Conservation (phyloP, 2,888 invertebrate species). For the Xanthorhoe spadicearia region DNA sequence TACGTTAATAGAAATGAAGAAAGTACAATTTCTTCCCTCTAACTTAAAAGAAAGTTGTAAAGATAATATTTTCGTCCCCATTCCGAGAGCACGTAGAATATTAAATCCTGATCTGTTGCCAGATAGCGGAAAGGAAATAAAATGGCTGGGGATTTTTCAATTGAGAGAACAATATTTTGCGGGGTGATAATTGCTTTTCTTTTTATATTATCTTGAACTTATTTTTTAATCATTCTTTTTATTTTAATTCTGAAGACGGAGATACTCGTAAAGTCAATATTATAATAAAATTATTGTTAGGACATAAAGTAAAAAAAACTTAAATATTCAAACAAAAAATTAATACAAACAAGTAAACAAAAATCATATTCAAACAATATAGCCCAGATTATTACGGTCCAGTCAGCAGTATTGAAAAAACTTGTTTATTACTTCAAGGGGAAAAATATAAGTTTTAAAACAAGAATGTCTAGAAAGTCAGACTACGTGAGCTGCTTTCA, state of each 20-base stretch:
- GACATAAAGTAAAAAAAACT: too few relatives aligned
- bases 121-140: slow-evolving; percentile 14
- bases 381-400: slow-evolving; percentile 10
- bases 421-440: slow-evolving; percentile 40
- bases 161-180: not conserved
- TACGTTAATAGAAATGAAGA: too few relatives aligned
- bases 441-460: slow-evolving; percentile 44
- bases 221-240: too few relatives aligned
- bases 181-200: not conserved
- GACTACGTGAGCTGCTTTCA: slow-evolving; percentile 56
- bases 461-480: slow-evolving; percentile 48
- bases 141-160: not conserved
- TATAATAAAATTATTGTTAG: too few relatives aligned
- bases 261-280: too few relatives aligned
- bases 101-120: slow-evolving; percentile 19
- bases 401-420: slow-evolving; percentile 27
- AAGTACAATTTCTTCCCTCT: too few relatives aligned
- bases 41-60: slow-evolving; percentile 3
- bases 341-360: not conserved
- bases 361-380: slow-evolving; percentile 1
- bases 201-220: not conserved
- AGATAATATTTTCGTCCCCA: slow-evolving; percentile 2
- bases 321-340: too few relatives aligned
- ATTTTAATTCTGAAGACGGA: too few relatives aligned
- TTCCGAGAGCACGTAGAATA: slow-evolving; percentile 27